These are phyloP conservation scores for Ochropacha duplaris DNA, from an alignment of 2,888 invertebrate genomes.

Conservation along the genomic window DNA sequence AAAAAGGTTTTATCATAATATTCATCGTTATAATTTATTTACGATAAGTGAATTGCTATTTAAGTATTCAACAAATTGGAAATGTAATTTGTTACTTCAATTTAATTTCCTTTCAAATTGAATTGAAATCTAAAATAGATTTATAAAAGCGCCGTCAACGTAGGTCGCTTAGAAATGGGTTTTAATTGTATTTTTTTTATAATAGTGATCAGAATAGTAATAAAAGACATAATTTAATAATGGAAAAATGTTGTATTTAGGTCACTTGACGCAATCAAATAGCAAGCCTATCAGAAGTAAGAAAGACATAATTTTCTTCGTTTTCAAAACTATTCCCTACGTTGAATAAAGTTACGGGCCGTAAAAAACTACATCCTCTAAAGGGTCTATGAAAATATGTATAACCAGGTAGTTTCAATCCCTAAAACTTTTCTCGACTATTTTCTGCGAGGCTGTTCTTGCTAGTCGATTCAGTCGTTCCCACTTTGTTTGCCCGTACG, in stretches of 20 bases:
- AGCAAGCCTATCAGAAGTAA: too few species aligned
- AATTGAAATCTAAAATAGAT: constrained; percentile 14
- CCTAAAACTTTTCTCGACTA: not conserved
- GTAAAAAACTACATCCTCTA: not conserved
- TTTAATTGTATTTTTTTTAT: constrained; percentile 11
- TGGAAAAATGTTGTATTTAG: not conserved
- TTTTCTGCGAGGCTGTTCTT: not conserved
- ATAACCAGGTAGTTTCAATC: not conserved
- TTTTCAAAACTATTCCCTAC: too few species aligned
- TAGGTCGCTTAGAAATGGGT: constrained; percentile 9
- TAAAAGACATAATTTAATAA: not conserved
- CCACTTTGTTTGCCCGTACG: not conserved
- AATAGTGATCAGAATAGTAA: not conserved
- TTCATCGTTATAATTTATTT: constrained; percentile 18
- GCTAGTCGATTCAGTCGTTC: not conserved
- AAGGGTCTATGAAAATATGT: not conserved
- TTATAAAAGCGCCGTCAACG: constrained; percentile 8
- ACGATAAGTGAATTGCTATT: constrained; percentile 28
- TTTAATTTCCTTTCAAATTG: constrained; percentile 29
- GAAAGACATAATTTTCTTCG: too few species aligned
- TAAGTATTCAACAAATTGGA: constrained; percentile 27
- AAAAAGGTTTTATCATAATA: too few species aligned
- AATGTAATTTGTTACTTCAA: constrained; percentile 36
- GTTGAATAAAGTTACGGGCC: not conserved
- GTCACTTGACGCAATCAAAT: not conserved